These are phyloP conservation scores for Heliconius congener DNA, from an alignment of 1,140 invertebrate genomes.

Conservation along the genomic window DNA sequence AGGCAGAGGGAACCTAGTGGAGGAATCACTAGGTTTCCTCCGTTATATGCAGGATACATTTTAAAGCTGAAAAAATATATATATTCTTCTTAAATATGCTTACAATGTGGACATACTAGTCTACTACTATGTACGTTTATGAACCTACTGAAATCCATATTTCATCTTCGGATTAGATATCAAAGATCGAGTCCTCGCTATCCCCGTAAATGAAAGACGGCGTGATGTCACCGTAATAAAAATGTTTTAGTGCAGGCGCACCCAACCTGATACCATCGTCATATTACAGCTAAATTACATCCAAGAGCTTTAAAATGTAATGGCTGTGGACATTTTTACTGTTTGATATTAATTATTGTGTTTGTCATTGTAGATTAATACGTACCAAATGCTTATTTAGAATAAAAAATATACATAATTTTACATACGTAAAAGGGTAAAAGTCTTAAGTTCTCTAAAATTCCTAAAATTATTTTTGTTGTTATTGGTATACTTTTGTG, in stretches of 20 bases:
- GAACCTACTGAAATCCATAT: neutral
- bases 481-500: too few species aligned
- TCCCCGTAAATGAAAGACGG: conserved; percentile 16
- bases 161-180: conserved; percentile 11
- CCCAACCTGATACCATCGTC: neutral
- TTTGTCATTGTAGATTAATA: neutral
- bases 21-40: rapidly evolving
- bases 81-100: too few species aligned
- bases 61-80: too few species aligned
- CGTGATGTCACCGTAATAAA: conserved; percentile 20
- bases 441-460: too few species aligned
- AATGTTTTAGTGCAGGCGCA: conserved; percentile 12
- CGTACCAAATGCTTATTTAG: too few species aligned
- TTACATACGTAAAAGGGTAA: too few species aligned
- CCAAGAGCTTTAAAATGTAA: neutral
- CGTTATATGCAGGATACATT: too few species aligned
- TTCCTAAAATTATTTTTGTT: too few species aligned
- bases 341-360: neutral
- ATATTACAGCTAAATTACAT: neutral
- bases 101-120: too few species aligned
- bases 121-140: too few species aligned
- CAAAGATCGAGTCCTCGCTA: neutral
- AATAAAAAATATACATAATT: too few species aligned
- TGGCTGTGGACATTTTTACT: neutral
- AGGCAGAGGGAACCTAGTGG: too few species aligned